Evolutionary conservation across 2,113 vertebrate genomes (phyloP).

Genomic region (Calyptomena viridis): DNA sequence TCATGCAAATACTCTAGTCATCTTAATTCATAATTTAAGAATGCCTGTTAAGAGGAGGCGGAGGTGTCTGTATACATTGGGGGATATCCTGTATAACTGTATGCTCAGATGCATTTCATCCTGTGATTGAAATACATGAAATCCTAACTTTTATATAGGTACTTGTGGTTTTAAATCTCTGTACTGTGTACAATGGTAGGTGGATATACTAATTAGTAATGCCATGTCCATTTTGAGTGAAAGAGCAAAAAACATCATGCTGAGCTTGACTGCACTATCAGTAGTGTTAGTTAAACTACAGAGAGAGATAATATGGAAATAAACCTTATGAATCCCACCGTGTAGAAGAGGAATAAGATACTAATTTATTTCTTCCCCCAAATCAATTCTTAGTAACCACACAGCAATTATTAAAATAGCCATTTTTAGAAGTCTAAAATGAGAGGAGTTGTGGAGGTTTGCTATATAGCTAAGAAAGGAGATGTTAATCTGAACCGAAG

Average conservation of each 20-base stretch:
- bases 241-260: background rate
- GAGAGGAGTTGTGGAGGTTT: constrained; percentile 23
- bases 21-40: constrained; percentile 43
- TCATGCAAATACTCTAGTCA: background rate
- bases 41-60: background rate
- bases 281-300: background rate
- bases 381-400: constrained; percentile 29
- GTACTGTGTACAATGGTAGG: background rate
- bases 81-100: background rate
- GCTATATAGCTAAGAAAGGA: constrained; percentile 39
- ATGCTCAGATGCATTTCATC: background rate
- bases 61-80: background rate
- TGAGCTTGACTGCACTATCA: background rate
- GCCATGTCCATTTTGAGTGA: background rate
- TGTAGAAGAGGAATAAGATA: background rate
- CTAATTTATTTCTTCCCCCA: constrained; percentile 13
- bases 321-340: constrained; percentile 16
- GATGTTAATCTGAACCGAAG: constrained; percentile 60
- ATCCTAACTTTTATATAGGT: background rate
- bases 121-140: background rate
- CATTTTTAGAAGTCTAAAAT: constrained; percentile 25
- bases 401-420: constrained; percentile 46
- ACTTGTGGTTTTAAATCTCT: background rate
- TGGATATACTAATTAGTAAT: background rate
- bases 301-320: background rate